Base-by-base conservation (phyloP, 1,140 invertebrate species). In the Zaprionus tsacasi region DNA sequence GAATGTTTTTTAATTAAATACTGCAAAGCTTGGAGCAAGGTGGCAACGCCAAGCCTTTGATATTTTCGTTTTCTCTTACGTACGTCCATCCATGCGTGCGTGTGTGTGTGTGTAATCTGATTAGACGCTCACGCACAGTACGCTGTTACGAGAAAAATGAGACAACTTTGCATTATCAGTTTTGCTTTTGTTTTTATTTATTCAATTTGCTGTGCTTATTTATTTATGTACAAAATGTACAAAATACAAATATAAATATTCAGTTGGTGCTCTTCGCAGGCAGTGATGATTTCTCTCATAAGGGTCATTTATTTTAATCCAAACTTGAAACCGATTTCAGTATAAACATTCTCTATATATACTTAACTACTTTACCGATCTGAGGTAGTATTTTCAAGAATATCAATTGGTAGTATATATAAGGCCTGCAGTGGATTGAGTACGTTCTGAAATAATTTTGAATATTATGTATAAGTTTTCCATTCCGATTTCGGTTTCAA, bases 211-310 rank as follows among this genome's bases (percentile, higher is more conserved):
- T 15, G 58, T 58, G 45, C 40, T 12, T 12, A 11, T 11, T 57
- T 69, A 63, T 76, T 43, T 76, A 63, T 76, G 54, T 76, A 76
- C 60, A 68, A 68, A 45, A 60, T 68, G 64, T 67, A 73, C 65
- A 75, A 56, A 40, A 70, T 64, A 70, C 38, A 58, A 70, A 30
- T 70, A 64, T 56, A 64, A 57, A 64, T 40, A 59, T 67, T 45
- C 40, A 35, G 48, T 69, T 64, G 43, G 45, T 76, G 68, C 60
- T 76, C 30, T 48, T 38, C 60, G 69, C 68, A 71, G 73, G 73
- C 73, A 76, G 68, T 76, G 61, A 55, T 76, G 30, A 65, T 76
- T 45, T 64, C 56, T 58, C 60, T 58, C 36, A 59, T 70, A 70
- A 76, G 68, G 67, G 11, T 36, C 27, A n/a, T 38, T 38, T 43